phyloP scores from a whole-genome alignment of 2,113 vertebrate genomes.

The Rhinopomastus cyanomelas region DNA sequence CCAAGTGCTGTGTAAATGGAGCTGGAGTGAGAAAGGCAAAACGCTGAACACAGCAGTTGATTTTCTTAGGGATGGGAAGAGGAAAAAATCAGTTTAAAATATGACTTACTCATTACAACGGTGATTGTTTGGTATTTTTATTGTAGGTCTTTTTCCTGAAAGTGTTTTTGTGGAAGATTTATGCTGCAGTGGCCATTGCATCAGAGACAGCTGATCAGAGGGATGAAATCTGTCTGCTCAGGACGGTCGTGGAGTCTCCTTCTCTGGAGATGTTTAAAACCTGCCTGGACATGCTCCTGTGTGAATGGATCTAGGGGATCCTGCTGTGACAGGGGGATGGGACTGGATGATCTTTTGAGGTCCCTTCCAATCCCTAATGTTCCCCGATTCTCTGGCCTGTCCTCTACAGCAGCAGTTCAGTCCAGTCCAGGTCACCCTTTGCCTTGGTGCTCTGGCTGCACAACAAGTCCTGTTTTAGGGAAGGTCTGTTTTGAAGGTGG shows the following conservation, averaged over 20 bases:
- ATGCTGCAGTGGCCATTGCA: accelerated
- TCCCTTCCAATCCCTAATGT: too few relatives aligned
- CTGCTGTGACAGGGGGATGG: too few relatives aligned
- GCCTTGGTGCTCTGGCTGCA: not conserved
- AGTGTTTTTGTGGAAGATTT: not conserved
- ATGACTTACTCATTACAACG: not conserved
- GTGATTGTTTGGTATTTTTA: not conserved
- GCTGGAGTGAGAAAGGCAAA: not conserved
- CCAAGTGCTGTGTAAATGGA: not conserved
- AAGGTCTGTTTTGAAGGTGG: not conserved
- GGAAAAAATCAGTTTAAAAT: not conserved
- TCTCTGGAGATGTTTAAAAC: too few relatives aligned
- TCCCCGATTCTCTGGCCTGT: too few relatives aligned
- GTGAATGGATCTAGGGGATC: too few relatives aligned
- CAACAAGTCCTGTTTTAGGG: not conserved
- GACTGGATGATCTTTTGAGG: too few relatives aligned
- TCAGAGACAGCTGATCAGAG: not conserved
- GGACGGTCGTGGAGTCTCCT: too few relatives aligned
- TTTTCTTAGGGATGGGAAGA: not conserved
- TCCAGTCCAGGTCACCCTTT: not conserved
- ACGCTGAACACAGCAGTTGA: not conserved
- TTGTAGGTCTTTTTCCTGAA: not conserved
- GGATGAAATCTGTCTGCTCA: not conserved
- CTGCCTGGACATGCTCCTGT: too few relatives aligned
- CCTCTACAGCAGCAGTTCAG: not conserved